Percentiles rank a stretch among this genome's conserved stretches.
Evolutionary conservation across 2,888 invertebrate species (phyloP).

Genomic region (Cephus spinipes): DNA sequence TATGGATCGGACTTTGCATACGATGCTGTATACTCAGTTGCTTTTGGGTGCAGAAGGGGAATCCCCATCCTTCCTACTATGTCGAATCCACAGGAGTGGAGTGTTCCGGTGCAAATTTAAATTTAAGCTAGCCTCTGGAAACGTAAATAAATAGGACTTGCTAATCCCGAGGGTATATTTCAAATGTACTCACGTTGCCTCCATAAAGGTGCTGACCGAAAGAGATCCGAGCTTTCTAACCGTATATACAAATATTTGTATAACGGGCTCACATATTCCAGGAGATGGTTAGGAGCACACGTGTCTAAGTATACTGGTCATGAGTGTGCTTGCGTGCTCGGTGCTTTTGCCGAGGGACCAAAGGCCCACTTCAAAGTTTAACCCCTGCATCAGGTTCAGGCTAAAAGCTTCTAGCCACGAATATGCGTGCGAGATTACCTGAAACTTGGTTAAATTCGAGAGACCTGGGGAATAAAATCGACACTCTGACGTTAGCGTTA

Average conservation of each 20-base stretch:
- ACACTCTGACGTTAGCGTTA: neutral
- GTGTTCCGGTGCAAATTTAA: constrained; percentile 10
- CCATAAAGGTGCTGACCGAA: constrained; percentile 18
- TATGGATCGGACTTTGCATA: neutral
- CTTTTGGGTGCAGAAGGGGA: neutral
- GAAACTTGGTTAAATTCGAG: neutral
- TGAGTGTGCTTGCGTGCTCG: constrained; percentile 25
- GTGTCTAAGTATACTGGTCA: constrained; percentile 18
- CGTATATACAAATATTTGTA: neutral
- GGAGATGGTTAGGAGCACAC: neutral
- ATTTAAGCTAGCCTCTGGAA: constrained; percentile 34
- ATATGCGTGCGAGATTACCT: neutral
- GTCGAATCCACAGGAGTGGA: neutral
- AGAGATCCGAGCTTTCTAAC: neutral
- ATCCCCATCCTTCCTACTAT: neutral
- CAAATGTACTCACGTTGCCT: constrained; percentile 19
- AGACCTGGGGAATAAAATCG: neutral
- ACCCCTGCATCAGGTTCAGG: constrained; percentile 12
- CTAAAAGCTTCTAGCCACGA: constrained; percentile 25
- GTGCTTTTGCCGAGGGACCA: constrained; percentile 1
- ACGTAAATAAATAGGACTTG: constrained; percentile 33
- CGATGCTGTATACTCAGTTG: neutral
- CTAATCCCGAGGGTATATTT: constrained; percentile 33
- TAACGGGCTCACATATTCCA: neutral
- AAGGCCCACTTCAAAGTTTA: constrained; percentile 28